Base-by-base conservation (phyloP, 2,113 vertebrate genomes). In the Phyllopteryx taeniolatus region DNA sequence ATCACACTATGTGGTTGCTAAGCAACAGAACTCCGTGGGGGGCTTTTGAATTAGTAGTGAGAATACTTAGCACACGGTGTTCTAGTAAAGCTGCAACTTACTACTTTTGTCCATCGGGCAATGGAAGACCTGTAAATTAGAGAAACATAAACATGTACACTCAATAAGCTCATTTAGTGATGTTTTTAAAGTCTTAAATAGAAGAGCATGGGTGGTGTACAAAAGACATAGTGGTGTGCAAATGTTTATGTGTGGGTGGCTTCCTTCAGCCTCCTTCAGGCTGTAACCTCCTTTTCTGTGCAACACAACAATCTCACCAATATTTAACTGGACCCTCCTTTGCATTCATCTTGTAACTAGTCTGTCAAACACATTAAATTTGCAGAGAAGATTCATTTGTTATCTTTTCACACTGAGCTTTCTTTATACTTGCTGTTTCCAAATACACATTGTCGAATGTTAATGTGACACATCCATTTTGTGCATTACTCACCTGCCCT, bases 1-100 rank as follows among this genome's bases (percentile, higher is more conserved):
- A 72, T 90, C 87, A 83, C 87, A 91, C 84, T 72, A 86, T 67
- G 54, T 0, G 69, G 95, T 96, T 95, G 94, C 95, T 91, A 94
- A 85, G 95, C 91, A 95, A 95, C 95, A 85, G 78, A 89, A 85
- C 93, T 93, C 88, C 75, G 85, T 79, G 85, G 85, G 79, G 78
- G 84, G 81, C 85, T 75, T 86, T 75, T 80, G 86, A 88, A 85
- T 87, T 83, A 86, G 79, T 80, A 71, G 83, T 81, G 85, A 90
- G 87, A 87, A 86, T 87, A 81, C 78, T 73, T 81, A 82, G 87
- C 81, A 91, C 87, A 81, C 47, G 5, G 67, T 86, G 85, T 87
- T 86, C 84, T 61, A 75, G 77, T 68, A 70, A 62, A 75, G 74
- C 71, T 69, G 43, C 76, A 72, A 54, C 69, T 66, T 66, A 47